Evolutionary conservation across 2,888 invertebrate species (phyloP).

Genomic region (Junonia oenone): DNA sequence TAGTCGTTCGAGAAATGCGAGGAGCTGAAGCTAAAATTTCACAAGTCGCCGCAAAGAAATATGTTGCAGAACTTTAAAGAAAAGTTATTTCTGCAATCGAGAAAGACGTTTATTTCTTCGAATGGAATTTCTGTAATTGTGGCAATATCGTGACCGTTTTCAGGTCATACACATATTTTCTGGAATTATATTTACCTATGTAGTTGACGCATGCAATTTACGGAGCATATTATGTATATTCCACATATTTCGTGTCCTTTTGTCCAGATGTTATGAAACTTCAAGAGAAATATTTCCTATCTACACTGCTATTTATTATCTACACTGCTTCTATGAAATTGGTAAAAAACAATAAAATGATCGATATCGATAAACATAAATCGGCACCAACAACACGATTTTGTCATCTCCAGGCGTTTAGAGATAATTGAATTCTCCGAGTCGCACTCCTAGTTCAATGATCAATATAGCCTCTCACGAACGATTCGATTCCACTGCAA

Average conservation of each 20-base stretch:
- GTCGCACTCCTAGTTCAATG: constrained; percentile 41
- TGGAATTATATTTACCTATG: background rate
- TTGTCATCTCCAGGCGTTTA: constrained; percentile 57
- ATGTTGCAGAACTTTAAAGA: background rate
- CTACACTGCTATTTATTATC: background rate
- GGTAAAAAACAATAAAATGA: background rate
- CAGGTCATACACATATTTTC: background rate
- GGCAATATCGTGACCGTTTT: background rate
- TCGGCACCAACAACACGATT: background rate
- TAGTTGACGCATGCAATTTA: background rate
- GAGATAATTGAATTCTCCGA: constrained; percentile 59
- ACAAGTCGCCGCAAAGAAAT: background rate
- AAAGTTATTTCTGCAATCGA: background rate
- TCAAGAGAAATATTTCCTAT: background rate
- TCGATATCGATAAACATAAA: background rate
- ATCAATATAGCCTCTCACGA: constrained; percentile 60
- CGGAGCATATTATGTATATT: too few relatives aligned
- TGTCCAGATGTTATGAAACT: too few relatives aligned
- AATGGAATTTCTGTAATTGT: background rate
- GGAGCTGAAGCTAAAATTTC: background rate
- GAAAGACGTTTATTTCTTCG: background rate
- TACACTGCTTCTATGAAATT: background rate
- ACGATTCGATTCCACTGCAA: constrained; percentile 51
- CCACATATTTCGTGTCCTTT: too few relatives aligned
- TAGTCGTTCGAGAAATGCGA: background rate